Evolutionary conservation across 1,140 invertebrate species (phyloP), one percentile per base, ranked within the genome.

Genomic region (Anoplolepis gracilipes): DNA sequence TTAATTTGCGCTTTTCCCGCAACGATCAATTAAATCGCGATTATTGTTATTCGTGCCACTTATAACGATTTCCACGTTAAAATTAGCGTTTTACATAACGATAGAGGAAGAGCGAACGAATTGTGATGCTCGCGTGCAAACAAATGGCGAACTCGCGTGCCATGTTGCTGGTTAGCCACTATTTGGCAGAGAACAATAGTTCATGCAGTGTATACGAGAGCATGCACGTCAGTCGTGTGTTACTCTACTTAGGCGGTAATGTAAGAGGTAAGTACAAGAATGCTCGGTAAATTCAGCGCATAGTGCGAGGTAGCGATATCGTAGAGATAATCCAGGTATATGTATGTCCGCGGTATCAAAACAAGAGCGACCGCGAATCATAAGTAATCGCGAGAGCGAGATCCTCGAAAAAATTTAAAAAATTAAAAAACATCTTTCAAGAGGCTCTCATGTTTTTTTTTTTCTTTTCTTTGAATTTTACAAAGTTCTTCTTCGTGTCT

Each of bases 171-270:
- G 65, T 42, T 81, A n/a, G 25, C 67, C 36, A 46, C 78, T 82
- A 73, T 82, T 59, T 19, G 49, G 22, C 67, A 30, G 10, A 46
- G 16, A 69, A 82, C 36, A 28, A 72, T 67, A 69, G 11, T 61
- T 70, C 78, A 72, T 61, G 78, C 67, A 72, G 2, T 82, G 11
- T 82, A 67, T 57, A 61, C 22, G 33, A 72, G 67, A 4, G 36
- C 78, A 82, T 82, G 78, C 78, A 73, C n/a, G 53, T 72, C 78
- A 81, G 65, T 81, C 78, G 19, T 72, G 19, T 72, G 53, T 82
- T 59, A 73, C 36, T 69, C 67, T 82, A 82, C 67, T 82, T 82
- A 82, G 65, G 78, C 67, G 55, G 13, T 57, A 70, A 57, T 69
- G 22, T 57, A 25, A 64, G 64, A 16, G 30, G 16, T 39, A 69